Evolutionary conservation across 2,797 vertebrate genomes (phyloP).

Genomic region (Tympanoctomys barrerae): DNA sequence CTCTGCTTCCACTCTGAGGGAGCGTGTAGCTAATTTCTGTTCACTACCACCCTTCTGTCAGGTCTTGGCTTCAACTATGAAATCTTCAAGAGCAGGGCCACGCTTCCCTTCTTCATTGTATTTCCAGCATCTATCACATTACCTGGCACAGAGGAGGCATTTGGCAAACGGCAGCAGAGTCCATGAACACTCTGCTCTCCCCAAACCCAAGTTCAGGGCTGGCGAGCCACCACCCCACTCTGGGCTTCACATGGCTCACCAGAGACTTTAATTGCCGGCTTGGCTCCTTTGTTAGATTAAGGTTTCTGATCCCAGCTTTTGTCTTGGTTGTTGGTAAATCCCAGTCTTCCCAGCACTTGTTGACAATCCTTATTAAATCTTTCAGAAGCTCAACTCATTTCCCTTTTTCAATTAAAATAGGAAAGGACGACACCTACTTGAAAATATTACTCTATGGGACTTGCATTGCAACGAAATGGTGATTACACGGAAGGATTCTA

Average conservation of each 20-base stretch:
- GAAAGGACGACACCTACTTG: neutral
- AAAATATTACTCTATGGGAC: neutral
- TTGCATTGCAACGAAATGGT: neutral
- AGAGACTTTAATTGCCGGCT: neutral
- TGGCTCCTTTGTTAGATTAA: conserved; percentile 4
- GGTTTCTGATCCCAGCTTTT: neutral
- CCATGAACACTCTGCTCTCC: neutral
- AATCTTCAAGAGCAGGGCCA: neutral
- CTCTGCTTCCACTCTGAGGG: neutral
- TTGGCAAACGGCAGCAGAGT: neutral
- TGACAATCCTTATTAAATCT: conserved; percentile 29
- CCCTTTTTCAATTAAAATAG: neutral
- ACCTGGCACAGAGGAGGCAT: neutral
- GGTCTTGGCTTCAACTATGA: neutral
- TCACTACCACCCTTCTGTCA: neutral
- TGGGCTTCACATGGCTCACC: neutral
- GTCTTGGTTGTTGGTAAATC: conserved; percentile 11
- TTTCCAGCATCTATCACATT: neutral
- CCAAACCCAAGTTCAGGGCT: neutral
- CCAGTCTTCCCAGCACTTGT: neutral
- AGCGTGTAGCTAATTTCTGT: neutral
- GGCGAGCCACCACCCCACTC: neutral
- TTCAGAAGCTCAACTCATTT: neutral
- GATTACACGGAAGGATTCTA: conserved; percentile 22
- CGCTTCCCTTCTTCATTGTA: neutral